A percentile compares a stretch with the other conserved stretches of the same genome.
Evolutionary conservation across 2,113 vertebrate species (phyloP).

Genomic region (Setophaga petechia): DNA sequence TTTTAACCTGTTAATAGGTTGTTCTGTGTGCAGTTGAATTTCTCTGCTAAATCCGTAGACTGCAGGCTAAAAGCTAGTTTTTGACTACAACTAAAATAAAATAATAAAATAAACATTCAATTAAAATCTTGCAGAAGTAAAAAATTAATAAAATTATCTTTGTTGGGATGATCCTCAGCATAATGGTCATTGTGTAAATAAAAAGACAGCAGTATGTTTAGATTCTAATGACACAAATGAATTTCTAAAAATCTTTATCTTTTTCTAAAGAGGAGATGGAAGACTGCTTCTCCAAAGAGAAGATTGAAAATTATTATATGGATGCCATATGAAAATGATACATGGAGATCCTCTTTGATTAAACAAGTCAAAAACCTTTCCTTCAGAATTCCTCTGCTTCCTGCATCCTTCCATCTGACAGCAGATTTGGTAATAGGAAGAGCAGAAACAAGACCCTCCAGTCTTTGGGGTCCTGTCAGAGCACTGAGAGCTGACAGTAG

Average conservation of each 20-base stretch:
- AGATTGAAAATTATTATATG: background rate
- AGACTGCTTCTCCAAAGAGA: background rate
- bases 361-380: background rate
- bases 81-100: background rate
- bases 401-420: background rate
- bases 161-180: background rate
- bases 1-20: background rate
- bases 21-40: background rate
- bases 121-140: background rate
- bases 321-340: background rate
- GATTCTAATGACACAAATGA: background rate
- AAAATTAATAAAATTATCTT: background rate
- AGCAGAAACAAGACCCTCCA: background rate
- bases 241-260: background rate
- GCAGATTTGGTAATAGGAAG: background rate
- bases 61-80: background rate
- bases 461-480: background rate
- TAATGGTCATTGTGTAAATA: background rate
- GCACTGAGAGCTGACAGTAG: fast-evolving
- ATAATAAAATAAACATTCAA: background rate
- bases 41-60: background rate
- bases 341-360: background rate
- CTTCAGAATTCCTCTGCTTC: background rate
- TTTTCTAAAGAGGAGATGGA: background rate
- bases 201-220: background rate